A percentile compares a stretch with the other conserved stretches of the same genome.
Evolutionary conservation across 2,888 invertebrate genomes (phyloP).

Genomic region (Acanthococcus lagerstroemiae): DNA sequence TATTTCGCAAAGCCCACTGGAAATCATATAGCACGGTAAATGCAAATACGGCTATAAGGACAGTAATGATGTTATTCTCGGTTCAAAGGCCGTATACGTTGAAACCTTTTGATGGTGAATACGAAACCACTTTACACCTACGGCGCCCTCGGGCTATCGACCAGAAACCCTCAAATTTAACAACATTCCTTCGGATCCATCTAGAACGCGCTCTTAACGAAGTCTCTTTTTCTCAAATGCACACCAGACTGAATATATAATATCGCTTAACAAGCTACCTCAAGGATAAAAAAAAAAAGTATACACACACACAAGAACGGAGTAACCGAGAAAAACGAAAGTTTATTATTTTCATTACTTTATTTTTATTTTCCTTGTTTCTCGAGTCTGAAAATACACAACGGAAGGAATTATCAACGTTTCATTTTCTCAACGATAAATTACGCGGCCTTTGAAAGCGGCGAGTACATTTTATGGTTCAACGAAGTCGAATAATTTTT

Average conservation of each 20-base stretch:
- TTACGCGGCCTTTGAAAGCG: too few relatives aligned
- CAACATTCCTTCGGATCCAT: constrained; percentile 20
- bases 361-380: not conserved
- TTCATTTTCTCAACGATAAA: not conserved
- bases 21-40: constrained; percentile 2
- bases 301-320: not conserved
- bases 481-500: too few relatives aligned
- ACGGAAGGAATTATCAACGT: not conserved
- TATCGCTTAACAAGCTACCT: constrained; percentile 24
- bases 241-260: constrained; percentile 24
- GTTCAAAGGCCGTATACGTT: constrained; percentile 24
- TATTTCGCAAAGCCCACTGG: not conserved
- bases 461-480: too few relatives aligned
- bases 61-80: constrained; percentile 27
- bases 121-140: constrained; percentile 29
- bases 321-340: not conserved
- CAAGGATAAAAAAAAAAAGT: constrained; percentile 3
- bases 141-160: constrained; percentile 18
- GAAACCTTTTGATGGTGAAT: constrained; percentile 24
- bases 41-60: constrained; percentile 24
- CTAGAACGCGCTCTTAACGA: constrained; percentile 22
- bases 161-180: constrained; percentile 27
- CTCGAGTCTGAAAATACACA: not conserved
- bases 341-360: not conserved
- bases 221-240: constrained; percentile 28